Evolutionary conservation across 2,888 invertebrate genomes (phyloP).

Genomic region (Phengaris alcon): DNA sequence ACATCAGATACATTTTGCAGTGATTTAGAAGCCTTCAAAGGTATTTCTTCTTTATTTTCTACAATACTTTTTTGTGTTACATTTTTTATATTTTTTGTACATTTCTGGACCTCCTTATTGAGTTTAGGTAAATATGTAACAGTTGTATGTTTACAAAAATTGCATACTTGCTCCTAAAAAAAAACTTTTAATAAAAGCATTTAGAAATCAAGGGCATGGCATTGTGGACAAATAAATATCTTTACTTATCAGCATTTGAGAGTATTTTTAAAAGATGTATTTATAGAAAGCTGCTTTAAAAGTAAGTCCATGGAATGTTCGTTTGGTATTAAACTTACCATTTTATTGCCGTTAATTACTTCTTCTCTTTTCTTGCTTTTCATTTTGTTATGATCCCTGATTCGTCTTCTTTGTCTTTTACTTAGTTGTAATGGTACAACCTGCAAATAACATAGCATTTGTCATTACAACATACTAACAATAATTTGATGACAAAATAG

Average conservation of each 20-base stretch:
- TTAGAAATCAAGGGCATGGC: background rate
- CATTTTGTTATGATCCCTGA: constrained; percentile 43
- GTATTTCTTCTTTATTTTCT: constrained; percentile 16
- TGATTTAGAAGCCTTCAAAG: background rate
- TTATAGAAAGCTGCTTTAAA: too few relatives aligned
- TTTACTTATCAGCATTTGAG: too few relatives aligned
- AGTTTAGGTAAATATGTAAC: constrained; percentile 49
- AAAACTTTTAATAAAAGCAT: constrained; percentile 38
- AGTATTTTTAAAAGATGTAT: too few relatives aligned
- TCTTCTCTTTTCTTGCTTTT: constrained; percentile 41
- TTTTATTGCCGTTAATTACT: constrained; percentile 52
- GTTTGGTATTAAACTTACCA: constrained; percentile 55
- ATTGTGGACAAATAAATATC: background rate
- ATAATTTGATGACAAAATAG: too few relatives aligned
- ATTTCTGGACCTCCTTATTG: constrained; percentile 35
- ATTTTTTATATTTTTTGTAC: background rate
- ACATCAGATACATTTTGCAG: constrained; percentile 47
- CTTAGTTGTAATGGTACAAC: constrained; percentile 50
- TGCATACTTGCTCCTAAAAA: constrained; percentile 57
- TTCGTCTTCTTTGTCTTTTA: constrained; percentile 52
- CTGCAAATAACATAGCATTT: constrained; percentile 43
- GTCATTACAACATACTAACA: too few relatives aligned
- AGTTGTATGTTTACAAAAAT: constrained; percentile 56
- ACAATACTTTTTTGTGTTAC: background rate
- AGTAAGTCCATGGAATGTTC: too few relatives aligned